A percentile compares a stretch with the other conserved stretches of the same genome.
These are phyloP conservation scores for Poeciliopsis occidentalis DNA, from an alignment of 2,113 vertebrate genomes.

Conservation along the genomic window DNA sequence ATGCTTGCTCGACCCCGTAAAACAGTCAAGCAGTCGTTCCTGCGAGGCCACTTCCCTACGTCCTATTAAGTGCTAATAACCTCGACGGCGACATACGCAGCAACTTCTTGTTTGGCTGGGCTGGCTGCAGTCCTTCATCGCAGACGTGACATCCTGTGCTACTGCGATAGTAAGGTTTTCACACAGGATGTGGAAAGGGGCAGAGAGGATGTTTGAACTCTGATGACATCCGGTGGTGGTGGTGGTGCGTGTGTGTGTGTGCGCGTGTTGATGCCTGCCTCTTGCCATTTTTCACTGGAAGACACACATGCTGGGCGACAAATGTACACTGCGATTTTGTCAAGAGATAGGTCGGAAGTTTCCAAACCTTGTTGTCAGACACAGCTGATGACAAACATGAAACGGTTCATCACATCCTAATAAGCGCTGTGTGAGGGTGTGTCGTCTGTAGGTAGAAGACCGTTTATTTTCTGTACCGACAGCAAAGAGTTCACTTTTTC, in stretches of 20 bases:
- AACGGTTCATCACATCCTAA: conserved; percentile 9
- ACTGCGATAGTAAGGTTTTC: conserved; percentile 44
- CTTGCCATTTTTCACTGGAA: conserved; percentile 30
- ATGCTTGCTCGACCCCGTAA: conserved; percentile 24
- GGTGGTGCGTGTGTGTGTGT: conserved; percentile 24
- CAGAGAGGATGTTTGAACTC: conserved; percentile 61
- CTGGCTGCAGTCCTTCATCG: conserved; percentile 35
- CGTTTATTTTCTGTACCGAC: conserved; percentile 11
- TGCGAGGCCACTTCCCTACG: conserved; percentile 19
- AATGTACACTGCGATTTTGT: conserved; percentile 17
- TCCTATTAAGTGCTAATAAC: conserved; percentile 29
- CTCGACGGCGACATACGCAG: conserved; percentile 28
- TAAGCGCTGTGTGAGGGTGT: conserved; percentile 27
- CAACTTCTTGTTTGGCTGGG: conserved; percentile 11
- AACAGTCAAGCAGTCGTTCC: conserved; percentile 20
- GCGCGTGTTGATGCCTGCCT: conserved; percentile 12
- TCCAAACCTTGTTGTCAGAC: neutral
- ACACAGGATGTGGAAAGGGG: conserved; percentile 65
- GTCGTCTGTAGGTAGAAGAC: neutral
- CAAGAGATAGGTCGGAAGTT: conserved; percentile 18
- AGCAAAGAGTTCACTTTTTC: neutral
- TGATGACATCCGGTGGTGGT: conserved; percentile 62
- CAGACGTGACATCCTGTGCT: conserved; percentile 62
- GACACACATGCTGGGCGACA: conserved; percentile 6
- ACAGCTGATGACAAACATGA: conserved; percentile 17